phyloP scores from a whole-genome alignment of 2,797 vertebrate genomes.

The Avahi laniger region DNA sequence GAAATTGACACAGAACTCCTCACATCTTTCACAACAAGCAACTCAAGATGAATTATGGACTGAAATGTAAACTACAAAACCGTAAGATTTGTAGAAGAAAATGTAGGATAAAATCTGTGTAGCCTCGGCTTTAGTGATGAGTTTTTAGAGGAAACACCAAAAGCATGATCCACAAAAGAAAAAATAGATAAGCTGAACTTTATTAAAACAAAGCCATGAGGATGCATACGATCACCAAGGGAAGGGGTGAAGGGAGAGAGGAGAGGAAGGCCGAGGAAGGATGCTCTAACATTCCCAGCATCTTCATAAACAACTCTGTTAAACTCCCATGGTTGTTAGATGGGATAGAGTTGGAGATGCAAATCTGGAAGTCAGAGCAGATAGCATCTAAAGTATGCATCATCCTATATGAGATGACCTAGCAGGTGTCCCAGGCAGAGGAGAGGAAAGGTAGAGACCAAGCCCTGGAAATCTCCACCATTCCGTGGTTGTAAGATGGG shows the following conservation, averaged over 20 bases:
- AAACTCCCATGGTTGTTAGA: background rate
- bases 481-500: background rate
- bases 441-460: background rate
- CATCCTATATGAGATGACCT: background rate
- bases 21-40: background rate
- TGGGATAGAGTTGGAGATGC: background rate
- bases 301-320: background rate
- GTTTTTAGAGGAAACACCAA: background rate
- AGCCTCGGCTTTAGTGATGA: background rate
- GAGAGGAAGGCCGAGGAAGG: background rate
- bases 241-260: background rate
- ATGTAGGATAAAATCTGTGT: background rate
- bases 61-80: background rate
- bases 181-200: background rate
- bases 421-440: background rate
- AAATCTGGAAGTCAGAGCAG: background rate
- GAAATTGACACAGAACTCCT: background rate
- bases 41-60: background rate
- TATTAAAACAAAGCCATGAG: background rate
- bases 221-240: background rate
- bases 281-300: background rate
- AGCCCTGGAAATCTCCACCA: background rate
- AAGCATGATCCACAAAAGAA: background rate
- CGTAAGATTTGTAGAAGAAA: background rate
- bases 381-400: background rate